A percentile compares a stretch with the other conserved stretches of the same genome.
These are phyloP conservation scores for Rhinolophus ferrumequinum DNA, from an alignment of 2,113 vertebrate genomes.

Conservation along the genomic window DNA sequence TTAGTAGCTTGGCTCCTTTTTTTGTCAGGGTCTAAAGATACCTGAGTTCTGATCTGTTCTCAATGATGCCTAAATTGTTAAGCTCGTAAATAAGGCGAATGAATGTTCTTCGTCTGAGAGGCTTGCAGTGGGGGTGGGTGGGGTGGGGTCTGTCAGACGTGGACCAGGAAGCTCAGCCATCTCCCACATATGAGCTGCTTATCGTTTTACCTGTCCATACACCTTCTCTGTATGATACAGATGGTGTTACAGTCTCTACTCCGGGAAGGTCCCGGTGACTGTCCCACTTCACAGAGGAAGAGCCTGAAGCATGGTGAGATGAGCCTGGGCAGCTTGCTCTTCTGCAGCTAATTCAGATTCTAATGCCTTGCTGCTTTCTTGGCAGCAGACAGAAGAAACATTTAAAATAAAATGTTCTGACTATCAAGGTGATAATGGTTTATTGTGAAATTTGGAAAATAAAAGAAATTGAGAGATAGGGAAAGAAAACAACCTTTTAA, in stretches of 20 bases:
- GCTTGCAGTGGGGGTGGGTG: neutral
- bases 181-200: neutral
- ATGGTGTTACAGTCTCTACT: neutral
- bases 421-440: neutral
- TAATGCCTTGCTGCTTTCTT: conserved; percentile 10
- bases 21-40: neutral
- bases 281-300: neutral
- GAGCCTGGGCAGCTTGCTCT: neutral
- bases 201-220: neutral
- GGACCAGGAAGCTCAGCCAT: neutral
- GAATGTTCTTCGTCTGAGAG: neutral
- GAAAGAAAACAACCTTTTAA: neutral
- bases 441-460: conserved; percentile 19
- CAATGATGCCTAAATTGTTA: neutral
- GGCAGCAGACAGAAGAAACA: conserved; percentile 23
- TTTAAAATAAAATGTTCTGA: conserved; percentile 41
- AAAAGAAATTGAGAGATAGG: neutral
- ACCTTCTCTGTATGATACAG: neutral
- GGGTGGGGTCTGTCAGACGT: neutral
- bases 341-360: neutral
- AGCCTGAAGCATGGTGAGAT: neutral
- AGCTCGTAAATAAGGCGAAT: neutral
- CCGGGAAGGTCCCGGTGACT: too few species aligned
- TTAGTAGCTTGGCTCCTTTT: neutral
- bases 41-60: neutral